Evolutionary conservation across 2,888 invertebrate species (phyloP).

Genomic region (Cabera pusaria): DNA sequence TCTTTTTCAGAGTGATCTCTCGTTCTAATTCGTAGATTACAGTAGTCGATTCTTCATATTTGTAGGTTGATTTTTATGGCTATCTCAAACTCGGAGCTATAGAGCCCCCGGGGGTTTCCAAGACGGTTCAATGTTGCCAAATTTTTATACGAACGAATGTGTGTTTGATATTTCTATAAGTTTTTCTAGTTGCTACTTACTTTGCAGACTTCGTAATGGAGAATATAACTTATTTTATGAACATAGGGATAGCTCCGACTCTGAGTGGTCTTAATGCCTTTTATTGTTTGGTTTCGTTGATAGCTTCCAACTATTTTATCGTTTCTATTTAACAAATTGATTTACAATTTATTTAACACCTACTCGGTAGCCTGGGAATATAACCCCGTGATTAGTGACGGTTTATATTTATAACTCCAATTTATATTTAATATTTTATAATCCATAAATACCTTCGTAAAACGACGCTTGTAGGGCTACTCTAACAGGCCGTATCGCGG

Average conservation of each 20-base stretch:
- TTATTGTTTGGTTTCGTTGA: neutral
- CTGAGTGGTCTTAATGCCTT: conserved; percentile 3
- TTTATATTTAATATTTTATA: conserved; percentile 43
- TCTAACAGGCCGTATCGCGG: conserved; percentile 20
- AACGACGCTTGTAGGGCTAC: conserved; percentile 14
- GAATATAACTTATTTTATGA: conserved; percentile 14
- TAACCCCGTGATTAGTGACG: conserved; percentile 38
- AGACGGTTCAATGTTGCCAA: conserved; percentile 51
- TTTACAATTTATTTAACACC: conserved; percentile 22
- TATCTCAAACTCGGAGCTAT: conserved; percentile 55
- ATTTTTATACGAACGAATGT: conserved; percentile 39
- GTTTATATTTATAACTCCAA: conserved; percentile 39
- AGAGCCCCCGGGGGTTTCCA: conserved; percentile 45
- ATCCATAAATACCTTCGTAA: conserved; percentile 40
- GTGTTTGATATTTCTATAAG: conserved; percentile 35
- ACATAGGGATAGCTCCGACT: no score
- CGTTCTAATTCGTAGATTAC: conserved; percentile 58
- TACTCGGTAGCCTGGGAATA: conserved; percentile 23
- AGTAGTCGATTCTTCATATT: conserved; percentile 70
- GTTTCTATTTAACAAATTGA: conserved; percentile 20
- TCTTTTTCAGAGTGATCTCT: conserved; percentile 41
- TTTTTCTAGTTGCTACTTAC: conserved; percentile 29
- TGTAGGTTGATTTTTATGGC: conserved; percentile 66
- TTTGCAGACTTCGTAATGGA: conserved; percentile 27
- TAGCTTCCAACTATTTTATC: conserved; percentile 8